Evolutionary conservation across 2,797 vertebrate genomes (phyloP), one percentile per base, ranked within the genome.

Genomic region (Heterohyrax brucei): DNA sequence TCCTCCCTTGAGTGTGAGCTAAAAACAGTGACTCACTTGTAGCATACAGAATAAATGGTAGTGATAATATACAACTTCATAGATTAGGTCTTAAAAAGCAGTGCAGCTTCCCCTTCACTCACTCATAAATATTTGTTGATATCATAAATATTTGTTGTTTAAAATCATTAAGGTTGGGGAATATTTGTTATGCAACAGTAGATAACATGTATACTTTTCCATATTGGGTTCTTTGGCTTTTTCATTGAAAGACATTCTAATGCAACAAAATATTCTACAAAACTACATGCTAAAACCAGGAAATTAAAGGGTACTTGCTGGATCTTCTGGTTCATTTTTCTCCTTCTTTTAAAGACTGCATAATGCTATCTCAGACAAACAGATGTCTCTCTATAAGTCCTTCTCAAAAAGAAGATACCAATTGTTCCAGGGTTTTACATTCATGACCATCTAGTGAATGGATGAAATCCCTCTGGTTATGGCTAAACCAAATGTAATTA

Each of bases 391-490:
- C 80, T 96, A 81, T 53, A 50, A 83, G 53, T 61, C 33, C 66
- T 96, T 91, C 83, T 64, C 56, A 59, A 95, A 89, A 88, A 83
- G 64, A 81, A 89, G 89, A 2, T 81, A 70, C 86, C 89, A 91
- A 68, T 89, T 94, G 83, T 86, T 94, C 39, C 22, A 46, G 50
- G 66, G 72, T 68, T 92, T 95, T 73, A 91, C 79, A 93, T 94
- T 95, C 61, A 95, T 24, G 88, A 26, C 77, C 95, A 91, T 89
- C 96, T 95, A 93, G 64, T 87, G 72, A 95, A 70, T 88, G 70
- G 75, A 50, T 92, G 56, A 87, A 84, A 93, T 93, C 87, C 50
- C 77, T 95, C 81, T 95, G 84, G 73, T 78, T 91, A 84, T 95
- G 84, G 95, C 93, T 89, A 94, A 97, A 92, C 62, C 93, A 87